Evolutionary conservation across 2,113 vertebrate species (phyloP), one percentile per base, ranked within the genome.

Genomic region (Bos javanicus): DNA sequence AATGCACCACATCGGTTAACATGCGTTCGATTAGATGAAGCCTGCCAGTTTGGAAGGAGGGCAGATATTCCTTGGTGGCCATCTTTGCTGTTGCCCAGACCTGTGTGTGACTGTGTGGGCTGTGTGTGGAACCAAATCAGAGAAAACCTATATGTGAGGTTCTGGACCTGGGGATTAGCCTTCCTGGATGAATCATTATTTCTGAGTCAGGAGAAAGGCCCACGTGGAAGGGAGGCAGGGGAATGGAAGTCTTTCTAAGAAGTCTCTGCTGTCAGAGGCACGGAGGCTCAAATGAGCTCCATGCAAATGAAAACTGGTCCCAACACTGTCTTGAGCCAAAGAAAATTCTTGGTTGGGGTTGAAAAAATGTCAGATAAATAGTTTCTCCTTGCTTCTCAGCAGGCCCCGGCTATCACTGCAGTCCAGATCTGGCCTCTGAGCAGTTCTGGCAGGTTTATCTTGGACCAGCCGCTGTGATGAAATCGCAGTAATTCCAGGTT

Each of bases 301-400:
- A 36, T 96, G 97, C 93, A 97, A 97, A 97, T 87, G 95, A 95
- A 97, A 98, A 97, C 91, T 15, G 71, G 96, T 95, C 97, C 94
- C 93, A 93, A 87, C 36, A 28, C 39, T 36, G 14, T 87, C 57
- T 62, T 2, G 82, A 98, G 97, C 97, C 97, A 98, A 98, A 97
- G 95, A 97, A 96, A 98, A 98, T 98, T 98, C 95, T 97, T 97
- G 52, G 97, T 98, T 93, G 96, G 60, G 91, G 93, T 96, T 97
- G 95, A 96, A 98, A 97, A 97, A 98, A 96, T 67, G 94, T 97
- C 96, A 98, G 97, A 98, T 95, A 98, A 98, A 98, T 95, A 98
- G 96, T 94, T 97, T 94, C 97, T 96, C 83, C 95, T 96, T 95
- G 91, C 96, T 95, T 95, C 97, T 96, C 97, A 97, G 97, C 93